phyloP scores from a whole-genome alignment of 35 echinoderm and acorn worm species.

The Strongylocentrotus purpuratus region DNA sequence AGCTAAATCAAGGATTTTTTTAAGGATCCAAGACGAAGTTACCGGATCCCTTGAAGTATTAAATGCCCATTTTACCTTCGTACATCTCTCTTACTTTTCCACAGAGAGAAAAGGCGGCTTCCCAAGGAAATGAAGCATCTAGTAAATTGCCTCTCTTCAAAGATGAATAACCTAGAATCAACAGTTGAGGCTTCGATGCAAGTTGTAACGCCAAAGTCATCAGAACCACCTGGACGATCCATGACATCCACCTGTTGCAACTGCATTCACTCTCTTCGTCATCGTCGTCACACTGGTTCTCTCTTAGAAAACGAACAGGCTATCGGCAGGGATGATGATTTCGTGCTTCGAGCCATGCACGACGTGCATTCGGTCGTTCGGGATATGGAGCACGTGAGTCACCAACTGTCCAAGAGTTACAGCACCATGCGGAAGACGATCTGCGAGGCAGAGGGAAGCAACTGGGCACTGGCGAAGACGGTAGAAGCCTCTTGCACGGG shows the following conservation, averaged over 20 bases:
- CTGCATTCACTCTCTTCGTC: background rate
- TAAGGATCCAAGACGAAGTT: no score
- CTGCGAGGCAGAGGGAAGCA: background rate
- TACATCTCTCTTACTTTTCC: background rate
- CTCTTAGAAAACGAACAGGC: background rate
- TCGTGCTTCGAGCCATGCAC: background rate
- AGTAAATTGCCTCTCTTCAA: background rate
- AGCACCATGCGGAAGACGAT: background rate
- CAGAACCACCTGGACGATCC: background rate
- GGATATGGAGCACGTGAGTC: background rate
- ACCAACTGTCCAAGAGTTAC: background rate
- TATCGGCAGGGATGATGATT: background rate
- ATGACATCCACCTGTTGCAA: background rate
- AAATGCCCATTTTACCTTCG: no score
- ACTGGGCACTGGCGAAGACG: conserved; percentile 5
- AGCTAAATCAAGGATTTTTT: no score
- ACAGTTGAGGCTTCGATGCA: background rate
- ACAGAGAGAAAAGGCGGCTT: background rate
- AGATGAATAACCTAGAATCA: background rate
- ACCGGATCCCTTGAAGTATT: no score
- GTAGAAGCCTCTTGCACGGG: background rate
- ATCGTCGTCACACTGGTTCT: background rate
- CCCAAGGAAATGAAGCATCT: background rate
- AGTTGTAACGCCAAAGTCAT: background rate
- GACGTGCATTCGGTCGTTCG: background rate